Conservation (phyloP, 2,797 vertebrate species). For the Pogonophryne albipinna region DNA sequence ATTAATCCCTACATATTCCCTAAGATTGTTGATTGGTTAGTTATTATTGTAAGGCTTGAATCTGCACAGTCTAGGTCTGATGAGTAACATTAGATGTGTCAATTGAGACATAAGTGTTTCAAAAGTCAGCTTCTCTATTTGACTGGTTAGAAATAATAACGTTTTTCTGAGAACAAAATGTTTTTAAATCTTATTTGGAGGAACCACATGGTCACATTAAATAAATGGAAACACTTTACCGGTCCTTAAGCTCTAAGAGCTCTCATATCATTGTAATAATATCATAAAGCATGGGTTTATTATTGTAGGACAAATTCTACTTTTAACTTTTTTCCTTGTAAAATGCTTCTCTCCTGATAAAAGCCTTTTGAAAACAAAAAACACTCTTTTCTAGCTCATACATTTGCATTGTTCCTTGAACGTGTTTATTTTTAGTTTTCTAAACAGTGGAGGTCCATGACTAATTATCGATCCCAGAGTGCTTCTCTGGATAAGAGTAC, state of each 20-base stretch:
- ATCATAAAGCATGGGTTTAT: neutral
- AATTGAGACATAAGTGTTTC: neutral
- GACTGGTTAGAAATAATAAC: neutral
- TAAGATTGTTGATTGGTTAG: neutral
- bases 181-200: neutral
- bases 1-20: no score
- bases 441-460: constrained; percentile 48
- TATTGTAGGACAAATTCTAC: constrained; percentile 11
- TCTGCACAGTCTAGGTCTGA: neutral
- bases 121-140: neutral
- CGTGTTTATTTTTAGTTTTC: constrained; percentile 49
- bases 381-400: constrained; percentile 30
- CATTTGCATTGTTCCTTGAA: no score
- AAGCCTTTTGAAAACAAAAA: constrained; percentile 3
- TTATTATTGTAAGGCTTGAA: neutral
- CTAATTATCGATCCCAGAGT: constrained; percentile 50
- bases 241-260: neutral
- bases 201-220: neutral
- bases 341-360: constrained; percentile 3
- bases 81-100: neutral
- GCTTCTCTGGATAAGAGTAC: constrained; percentile 24
- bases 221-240: neutral
- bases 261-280: constrained; percentile 1
- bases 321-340: neutral
- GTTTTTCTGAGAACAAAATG: neutral